These are phyloP conservation scores for Cephus rjabovi DNA, from an alignment of 2,888 invertebrate species.

Conservation along the genomic window DNA sequence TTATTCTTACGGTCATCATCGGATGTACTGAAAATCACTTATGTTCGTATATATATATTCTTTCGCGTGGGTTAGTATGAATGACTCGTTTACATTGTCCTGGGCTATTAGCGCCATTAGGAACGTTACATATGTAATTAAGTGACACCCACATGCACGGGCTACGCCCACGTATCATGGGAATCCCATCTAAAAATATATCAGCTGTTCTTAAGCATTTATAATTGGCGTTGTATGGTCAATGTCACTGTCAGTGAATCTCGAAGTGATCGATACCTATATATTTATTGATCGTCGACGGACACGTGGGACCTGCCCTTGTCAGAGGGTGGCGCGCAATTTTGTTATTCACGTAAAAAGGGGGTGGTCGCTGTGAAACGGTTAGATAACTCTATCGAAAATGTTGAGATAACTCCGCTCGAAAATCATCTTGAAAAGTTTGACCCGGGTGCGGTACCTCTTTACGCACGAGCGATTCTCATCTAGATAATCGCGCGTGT, in stretches of 20 bases:
- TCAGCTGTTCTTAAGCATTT: background rate
- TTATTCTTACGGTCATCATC: background rate
- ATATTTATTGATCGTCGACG: background rate
- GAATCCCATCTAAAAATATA: conserved; percentile 6
- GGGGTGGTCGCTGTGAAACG: background rate
- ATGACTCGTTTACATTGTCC: background rate
- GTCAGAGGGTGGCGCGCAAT: background rate
- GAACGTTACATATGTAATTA: conserved; percentile 30
- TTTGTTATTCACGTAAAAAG: background rate
- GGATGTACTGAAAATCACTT: background rate
- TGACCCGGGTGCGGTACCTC: background rate
- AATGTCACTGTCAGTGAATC: background rate
- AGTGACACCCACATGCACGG: conserved; percentile 12
- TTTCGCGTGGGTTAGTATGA: background rate
- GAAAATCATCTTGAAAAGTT: background rate
- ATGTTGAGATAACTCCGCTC: background rate
- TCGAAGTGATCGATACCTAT: background rate
- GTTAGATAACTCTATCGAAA: background rate
- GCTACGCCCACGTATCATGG: conserved; percentile 23
- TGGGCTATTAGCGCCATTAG: conserved; percentile 23
- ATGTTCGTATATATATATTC: background rate
- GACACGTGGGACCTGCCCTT: background rate
- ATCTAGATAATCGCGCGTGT: conserved; percentile 53
- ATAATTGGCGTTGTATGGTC: background rate
- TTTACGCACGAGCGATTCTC: conserved; percentile 7